Conservation (phyloP, 37 sponge, comb jelly and placozoan genomes). For the Chondrosia reniformis region DNA sequence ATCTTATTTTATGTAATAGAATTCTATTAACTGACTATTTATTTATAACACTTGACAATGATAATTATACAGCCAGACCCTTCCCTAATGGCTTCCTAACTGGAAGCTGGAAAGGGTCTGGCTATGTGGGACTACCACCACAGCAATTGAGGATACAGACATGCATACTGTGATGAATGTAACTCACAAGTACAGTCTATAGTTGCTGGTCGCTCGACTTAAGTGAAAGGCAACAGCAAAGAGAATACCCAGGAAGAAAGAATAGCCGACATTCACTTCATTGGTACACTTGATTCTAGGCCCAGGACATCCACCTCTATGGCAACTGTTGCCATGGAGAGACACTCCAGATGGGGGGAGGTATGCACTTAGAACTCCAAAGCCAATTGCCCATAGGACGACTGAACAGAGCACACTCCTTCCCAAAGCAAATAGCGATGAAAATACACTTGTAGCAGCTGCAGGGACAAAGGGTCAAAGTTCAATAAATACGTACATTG, state of each 20-base stretch:
- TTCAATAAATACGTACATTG: too few species aligned
- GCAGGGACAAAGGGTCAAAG: neutral
- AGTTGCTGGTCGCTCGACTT: slow-evolving; percentile 71
- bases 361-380: slow-evolving; percentile 34
- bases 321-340: neutral
- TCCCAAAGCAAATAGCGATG: slow-evolving; percentile 32
- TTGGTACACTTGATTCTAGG: neutral
- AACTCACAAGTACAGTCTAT: slow-evolving; percentile 59
- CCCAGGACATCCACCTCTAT: neutral
- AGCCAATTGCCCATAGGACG: slow-evolving; percentile 47
- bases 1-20: too few species aligned
- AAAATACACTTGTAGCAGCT: slow-evolving; percentile 67
- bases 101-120: too few species aligned
- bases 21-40: too few species aligned
- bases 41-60: too few species aligned
- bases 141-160: too few species aligned
- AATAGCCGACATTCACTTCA: slow-evolving; percentile 19
- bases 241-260: slow-evolving; percentile 55
- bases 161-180: too few species aligned
- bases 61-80: too few species aligned
- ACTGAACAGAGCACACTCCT: slow-evolving; percentile 28
- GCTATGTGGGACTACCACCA: too few species aligned
- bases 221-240: slow-evolving; percentile 54
- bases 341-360: neutral
- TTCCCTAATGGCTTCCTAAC: too few species aligned